phyloP scores from a whole-genome alignment of 2,888 invertebrate species.

The Aleiodes leptofemur region DNA sequence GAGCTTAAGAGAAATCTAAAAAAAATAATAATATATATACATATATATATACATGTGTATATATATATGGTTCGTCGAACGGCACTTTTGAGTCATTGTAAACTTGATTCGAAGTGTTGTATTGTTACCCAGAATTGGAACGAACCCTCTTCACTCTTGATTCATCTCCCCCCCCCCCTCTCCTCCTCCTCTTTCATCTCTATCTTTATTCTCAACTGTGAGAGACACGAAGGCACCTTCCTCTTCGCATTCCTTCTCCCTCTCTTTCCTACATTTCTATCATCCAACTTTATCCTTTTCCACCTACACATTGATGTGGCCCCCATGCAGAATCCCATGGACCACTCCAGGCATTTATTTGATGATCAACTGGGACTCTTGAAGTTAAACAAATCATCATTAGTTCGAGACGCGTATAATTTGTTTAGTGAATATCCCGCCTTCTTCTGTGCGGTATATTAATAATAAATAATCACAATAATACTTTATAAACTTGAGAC shows the following conservation, averaged over 20 bases:
- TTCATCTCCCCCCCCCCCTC: no score
- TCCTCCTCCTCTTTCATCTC: no score
- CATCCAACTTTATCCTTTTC: slow-evolving; percentile 1
- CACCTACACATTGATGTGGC: slow-evolving; percentile 17
- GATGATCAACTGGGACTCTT: slow-evolving; percentile 50
- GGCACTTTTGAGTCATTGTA: slow-evolving; percentile 50
- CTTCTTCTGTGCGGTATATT: slow-evolving; percentile 51
- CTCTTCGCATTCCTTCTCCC: background rate
- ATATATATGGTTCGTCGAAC: slow-evolving; percentile 8
- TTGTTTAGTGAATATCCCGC: slow-evolving; percentile 55
- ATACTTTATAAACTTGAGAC: background rate
- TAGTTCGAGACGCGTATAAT: slow-evolving; percentile 58
- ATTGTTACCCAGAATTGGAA: slow-evolving; percentile 53
- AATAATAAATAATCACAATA: slow-evolving; percentile 15
- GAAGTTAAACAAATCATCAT: slow-evolving; percentile 62
- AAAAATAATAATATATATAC: slow-evolving; percentile 14
- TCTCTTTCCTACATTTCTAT: background rate
- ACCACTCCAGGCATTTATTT: slow-evolving; percentile 35
- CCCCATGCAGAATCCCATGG: background rate
- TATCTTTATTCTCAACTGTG: background rate
- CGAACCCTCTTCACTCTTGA: slow-evolving; percentile 53
- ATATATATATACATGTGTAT: slow-evolving; percentile 27
- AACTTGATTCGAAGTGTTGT: slow-evolving; percentile 52
- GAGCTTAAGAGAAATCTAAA: slow-evolving; percentile 21
- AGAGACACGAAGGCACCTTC: slow-evolving; percentile 41